These are phyloP conservation scores for Calephelis nemesis DNA, from an alignment of 1,140 invertebrate genomes.

Conservation along the genomic window DNA sequence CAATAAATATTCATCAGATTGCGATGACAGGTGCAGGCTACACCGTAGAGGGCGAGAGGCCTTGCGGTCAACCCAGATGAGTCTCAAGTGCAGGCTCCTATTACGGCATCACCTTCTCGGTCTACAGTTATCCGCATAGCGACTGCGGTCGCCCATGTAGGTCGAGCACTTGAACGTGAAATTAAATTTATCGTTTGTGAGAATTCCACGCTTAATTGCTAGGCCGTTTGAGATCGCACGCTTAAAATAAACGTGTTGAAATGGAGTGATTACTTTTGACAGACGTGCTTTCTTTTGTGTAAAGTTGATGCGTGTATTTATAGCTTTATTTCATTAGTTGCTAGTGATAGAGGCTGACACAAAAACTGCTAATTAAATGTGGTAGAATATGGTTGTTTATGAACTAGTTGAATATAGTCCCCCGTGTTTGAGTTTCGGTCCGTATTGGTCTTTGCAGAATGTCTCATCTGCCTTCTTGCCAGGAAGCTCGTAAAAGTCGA, in stretches of 20 bases:
- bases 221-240: constrained; percentile 35
- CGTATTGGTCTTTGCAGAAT: no score
- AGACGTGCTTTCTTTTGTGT: no score
- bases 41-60: constrained; percentile 35
- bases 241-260: constrained; percentile 15
- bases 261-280: no score
- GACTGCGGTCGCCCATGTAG: constrained; percentile 63
- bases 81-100: constrained; percentile 50
- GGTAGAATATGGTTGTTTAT: no score
- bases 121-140: constrained; percentile 68
- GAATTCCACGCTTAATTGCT: constrained; percentile 53
- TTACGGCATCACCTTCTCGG: constrained; percentile 60
- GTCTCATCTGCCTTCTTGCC: no score
- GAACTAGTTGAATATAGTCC: no score
- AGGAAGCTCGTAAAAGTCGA: no score
- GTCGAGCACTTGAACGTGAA: constrained; percentile 62
- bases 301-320: background rate
- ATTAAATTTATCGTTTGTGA: constrained; percentile 64
- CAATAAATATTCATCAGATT: constrained; percentile 2
- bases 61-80: constrained; percentile 68
- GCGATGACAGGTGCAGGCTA: constrained; percentile 35
- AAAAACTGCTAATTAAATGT: no score
- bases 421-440: no score
- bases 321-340: background rate
- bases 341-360: background rate